Conservation (phyloP, 2,888 invertebrate genomes). For the Helicoverpa assulta region DNA sequence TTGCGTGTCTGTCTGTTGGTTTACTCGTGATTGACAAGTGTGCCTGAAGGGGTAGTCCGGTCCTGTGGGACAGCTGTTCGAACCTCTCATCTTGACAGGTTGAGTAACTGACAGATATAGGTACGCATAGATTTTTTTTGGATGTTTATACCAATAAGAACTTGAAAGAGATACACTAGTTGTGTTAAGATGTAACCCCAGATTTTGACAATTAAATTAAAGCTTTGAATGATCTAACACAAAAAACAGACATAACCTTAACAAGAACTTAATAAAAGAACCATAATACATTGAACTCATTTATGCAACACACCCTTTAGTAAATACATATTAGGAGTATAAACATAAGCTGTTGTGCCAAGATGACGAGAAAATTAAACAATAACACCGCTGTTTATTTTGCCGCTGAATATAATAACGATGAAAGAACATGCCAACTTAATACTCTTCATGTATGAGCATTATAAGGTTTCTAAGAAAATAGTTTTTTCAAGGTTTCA, state of each 20-base stretch:
- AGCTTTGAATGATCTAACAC: too few species aligned
- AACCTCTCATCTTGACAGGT: background rate
- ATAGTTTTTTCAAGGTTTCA: background rate
- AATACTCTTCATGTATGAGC: conserved; percentile 13
- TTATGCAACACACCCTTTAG: conserved; percentile 3
- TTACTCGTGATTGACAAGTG: conserved; percentile 45
- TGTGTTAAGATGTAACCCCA: too few species aligned
- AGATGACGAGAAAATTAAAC: conserved; percentile 41
- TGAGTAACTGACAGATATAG: background rate
- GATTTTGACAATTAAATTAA: too few species aligned
- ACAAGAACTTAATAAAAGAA: background rate
- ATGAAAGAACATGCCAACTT: conserved; percentile 22
- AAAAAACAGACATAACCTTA: background rate
- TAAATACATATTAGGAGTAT: conserved; percentile 15
- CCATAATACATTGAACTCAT: background rate
- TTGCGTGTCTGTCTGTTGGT: conserved; percentile 26
- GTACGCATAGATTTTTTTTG: too few species aligned
- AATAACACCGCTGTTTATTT: conserved; percentile 46
- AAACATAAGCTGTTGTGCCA: conserved; percentile 25
- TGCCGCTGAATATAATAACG: conserved; percentile 34
- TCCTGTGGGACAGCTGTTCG: background rate
- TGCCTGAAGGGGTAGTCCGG: conserved; percentile 1
- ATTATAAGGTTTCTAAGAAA: background rate
- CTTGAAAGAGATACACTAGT: too few species aligned
- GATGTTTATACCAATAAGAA: too few species aligned